These are phyloP conservation scores for Heloderma charlesbogerti DNA, from an alignment of 2,113 vertebrate genomes.

Conservation along the genomic window DNA sequence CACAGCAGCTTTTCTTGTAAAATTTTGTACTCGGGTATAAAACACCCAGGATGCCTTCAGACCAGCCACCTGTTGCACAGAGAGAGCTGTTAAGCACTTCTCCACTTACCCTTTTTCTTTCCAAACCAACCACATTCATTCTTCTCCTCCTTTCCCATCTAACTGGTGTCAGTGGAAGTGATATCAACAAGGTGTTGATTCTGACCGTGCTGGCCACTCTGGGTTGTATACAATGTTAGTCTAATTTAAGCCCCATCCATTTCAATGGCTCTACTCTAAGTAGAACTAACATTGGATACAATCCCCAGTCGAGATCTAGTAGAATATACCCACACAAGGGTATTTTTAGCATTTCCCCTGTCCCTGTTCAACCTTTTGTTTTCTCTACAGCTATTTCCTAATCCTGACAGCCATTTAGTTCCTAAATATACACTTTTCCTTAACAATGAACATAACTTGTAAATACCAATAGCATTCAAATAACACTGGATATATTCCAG, in stretches of 20 bases:
- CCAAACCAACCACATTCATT: neutral
- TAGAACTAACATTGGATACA: too few species aligned
- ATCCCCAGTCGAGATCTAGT: neutral
- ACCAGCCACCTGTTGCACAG: neutral
- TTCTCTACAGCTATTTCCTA: neutral
- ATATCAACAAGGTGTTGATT: neutral
- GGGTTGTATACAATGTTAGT: too few species aligned
- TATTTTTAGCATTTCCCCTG: neutral
- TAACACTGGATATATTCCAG: neutral
- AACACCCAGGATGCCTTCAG: neutral
- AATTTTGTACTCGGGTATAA: neutral
- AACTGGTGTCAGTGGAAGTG: neutral
- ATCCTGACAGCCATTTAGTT: neutral
- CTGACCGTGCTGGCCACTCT: neutral
- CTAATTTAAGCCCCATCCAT: too few species aligned
- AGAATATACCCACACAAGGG: neutral
- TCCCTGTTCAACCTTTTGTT: neutral
- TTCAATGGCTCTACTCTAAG: too few species aligned
- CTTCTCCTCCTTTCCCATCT: neutral
- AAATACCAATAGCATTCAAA: neutral
- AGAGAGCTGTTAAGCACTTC: neutral
- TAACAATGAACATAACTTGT: neutral
- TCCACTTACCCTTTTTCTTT: neutral
- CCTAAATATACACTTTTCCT: neutral
- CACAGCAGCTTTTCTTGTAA: neutral